phyloP scores from a whole-genome alignment of 2,113 vertebrate genomes.

The Cinclus cinclus region DNA sequence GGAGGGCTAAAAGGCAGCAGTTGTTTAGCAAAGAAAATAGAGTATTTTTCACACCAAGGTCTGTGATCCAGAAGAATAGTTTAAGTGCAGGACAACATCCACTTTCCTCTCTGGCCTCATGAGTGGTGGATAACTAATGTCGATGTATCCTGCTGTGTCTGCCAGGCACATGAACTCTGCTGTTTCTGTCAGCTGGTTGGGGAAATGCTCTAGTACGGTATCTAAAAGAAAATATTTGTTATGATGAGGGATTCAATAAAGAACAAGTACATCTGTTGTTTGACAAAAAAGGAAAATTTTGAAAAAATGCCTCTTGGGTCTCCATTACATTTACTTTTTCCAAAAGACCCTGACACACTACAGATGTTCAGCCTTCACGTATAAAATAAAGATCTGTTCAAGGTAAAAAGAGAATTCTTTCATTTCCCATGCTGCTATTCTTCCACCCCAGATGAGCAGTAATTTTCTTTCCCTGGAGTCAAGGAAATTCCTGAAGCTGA shows the following conservation, averaged over 20 bases:
- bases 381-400: not conserved
- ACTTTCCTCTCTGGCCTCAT: conserved; percentile 72
- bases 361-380: not conserved
- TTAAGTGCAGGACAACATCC: conserved; percentile 78
- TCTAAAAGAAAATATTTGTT: conserved; percentile 49
- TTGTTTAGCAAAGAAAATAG: not conserved
- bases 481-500: not conserved
- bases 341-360: not conserved
- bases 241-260: not conserved
- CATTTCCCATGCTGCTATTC: not conserved
- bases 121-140: conserved; percentile 73
- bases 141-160: conserved; percentile 72
- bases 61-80: conserved; percentile 71
- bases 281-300: not conserved
- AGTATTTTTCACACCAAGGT: not conserved
- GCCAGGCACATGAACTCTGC: conserved; percentile 68
- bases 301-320: not conserved
- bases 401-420: not conserved
- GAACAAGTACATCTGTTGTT: not conserved
- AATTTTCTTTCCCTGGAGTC: not conserved
- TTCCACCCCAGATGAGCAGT: not conserved
- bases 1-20: not conserved
- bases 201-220: conserved; percentile 61
- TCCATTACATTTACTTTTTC: not conserved
- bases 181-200: conserved; percentile 69